Conservation (phyloP, 53 echinoderm and acorn worm genomes). For the Zoroaster sp. region DNA sequence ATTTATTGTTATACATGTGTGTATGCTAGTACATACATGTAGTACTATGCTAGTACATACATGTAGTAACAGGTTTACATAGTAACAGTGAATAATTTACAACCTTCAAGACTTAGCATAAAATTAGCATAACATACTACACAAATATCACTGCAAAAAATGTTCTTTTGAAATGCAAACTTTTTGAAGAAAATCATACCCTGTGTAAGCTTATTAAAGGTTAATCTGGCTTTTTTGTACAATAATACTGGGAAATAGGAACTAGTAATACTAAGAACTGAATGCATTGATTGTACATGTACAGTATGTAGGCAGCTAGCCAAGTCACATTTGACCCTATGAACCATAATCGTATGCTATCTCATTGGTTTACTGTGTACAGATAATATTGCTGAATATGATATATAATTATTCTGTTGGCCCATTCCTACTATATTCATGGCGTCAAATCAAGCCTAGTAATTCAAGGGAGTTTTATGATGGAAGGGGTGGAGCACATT, state of each 20-base stretch:
- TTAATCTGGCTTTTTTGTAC: no score
- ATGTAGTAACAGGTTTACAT: no score
- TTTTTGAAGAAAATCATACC: no score
- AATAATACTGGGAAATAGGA: no score
- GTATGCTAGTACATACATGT: neutral
- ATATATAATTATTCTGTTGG: neutral
- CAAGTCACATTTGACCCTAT: neutral
- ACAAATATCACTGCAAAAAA: no score
- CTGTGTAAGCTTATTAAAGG: no score
- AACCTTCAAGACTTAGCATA: no score
- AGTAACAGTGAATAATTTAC: no score
- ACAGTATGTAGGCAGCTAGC: neutral
- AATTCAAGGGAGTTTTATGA: neutral
- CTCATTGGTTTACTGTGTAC: neutral
- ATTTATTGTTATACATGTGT: neutral
- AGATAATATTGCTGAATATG: neutral
- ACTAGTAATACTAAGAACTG: neutral
- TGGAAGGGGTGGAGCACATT: no score
- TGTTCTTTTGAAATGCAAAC: no score
- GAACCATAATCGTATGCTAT: neutral
- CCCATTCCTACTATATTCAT: neutral
- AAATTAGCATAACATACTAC: no score
- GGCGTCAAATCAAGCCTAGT: neutral
- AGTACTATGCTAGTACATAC: no score
- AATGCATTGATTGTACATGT: neutral